Evolutionary conservation across 2,797 vertebrate species (phyloP).

Genomic region (Alosa sapidissima): DNA sequence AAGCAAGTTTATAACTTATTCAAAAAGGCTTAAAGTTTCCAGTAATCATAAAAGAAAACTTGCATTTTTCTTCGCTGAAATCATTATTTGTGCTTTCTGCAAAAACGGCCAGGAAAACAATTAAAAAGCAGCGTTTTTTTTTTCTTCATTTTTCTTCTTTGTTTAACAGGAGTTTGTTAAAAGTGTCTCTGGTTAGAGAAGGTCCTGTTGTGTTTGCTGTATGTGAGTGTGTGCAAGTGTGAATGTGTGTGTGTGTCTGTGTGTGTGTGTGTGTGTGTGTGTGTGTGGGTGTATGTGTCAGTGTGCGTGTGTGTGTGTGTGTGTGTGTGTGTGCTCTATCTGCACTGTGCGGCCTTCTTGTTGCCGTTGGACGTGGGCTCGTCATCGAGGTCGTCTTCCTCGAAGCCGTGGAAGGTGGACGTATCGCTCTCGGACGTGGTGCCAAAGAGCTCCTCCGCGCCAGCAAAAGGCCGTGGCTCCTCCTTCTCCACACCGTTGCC

Average conservation of each 20-base stretch:
- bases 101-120: constrained; percentile 53
- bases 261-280: neutral
- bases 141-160: constrained; percentile 12
- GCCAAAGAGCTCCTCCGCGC: constrained; percentile 96
- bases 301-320: neutral
- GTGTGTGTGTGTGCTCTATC: constrained; percentile 32
- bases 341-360: constrained; percentile 37
- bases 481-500: constrained; percentile 72
- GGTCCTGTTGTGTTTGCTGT: constrained; percentile 24
- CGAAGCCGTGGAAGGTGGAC: constrained; percentile 98
- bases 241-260: neutral
- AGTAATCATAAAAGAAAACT: constrained; percentile 75
- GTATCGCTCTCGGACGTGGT: constrained; percentile 98
- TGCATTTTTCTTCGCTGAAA: constrained; percentile 72
- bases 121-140: constrained; percentile 61
- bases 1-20: constrained; percentile 75
- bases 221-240: neutral
- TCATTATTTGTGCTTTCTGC: constrained; percentile 77
- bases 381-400: constrained; percentile 77
- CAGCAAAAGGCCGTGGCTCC: constrained; percentile 80
- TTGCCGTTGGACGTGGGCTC: constrained; percentile 34
- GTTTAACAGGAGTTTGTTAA: constrained; percentile 32
- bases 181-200: constrained; percentile 34
- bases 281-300: neutral
- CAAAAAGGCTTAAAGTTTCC: constrained; percentile 64